Conservation (phyloP, 2,888 invertebrate species). For the Linnaemya tessellans region DNA sequence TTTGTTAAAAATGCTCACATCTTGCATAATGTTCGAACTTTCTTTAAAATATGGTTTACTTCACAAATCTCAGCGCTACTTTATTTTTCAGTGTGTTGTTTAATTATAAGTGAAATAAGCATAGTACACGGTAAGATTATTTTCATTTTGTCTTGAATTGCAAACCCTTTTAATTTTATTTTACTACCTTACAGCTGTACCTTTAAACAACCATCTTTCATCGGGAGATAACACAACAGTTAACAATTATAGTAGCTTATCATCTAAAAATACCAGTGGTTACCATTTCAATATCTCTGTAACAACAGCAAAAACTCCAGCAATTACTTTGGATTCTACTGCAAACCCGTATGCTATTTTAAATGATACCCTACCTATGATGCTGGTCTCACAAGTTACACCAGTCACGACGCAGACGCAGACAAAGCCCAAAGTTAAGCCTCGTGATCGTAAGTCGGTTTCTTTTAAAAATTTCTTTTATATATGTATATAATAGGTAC, state of each 20-base stretch:
- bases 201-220: slow-evolving; percentile 32
- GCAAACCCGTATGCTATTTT: slow-evolving; percentile 37
- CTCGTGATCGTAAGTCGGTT: slow-evolving; percentile 71
- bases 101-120: slow-evolving; percentile 6
- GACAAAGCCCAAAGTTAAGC: slow-evolving; percentile 61
- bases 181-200: slow-evolving; percentile 31
- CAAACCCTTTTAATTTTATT: background rate
- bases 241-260: slow-evolving; percentile 24
- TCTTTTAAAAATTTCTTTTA: slow-evolving; percentile 1
- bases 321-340: slow-evolving; percentile 8
- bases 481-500: background rate
- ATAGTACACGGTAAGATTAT: slow-evolving; percentile 41
- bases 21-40: slow-evolving; percentile 30
- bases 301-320: background rate
- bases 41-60: slow-evolving; percentile 15
- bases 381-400: slow-evolving; percentile 64
- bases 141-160: background rate
- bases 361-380: slow-evolving; percentile 64
- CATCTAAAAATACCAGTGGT: slow-evolving; percentile 31
- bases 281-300: slow-evolving; percentile 6
- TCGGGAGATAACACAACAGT: slow-evolving; percentile 34
- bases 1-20: slow-evolving; percentile 44
- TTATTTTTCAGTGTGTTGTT: slow-evolving; percentile 35
- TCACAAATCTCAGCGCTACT: slow-evolving; percentile 42
- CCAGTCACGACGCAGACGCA: slow-evolving; percentile 42